Conservation (phyloP, 1,140 invertebrate species). For the Grapholita molesta region DNA sequence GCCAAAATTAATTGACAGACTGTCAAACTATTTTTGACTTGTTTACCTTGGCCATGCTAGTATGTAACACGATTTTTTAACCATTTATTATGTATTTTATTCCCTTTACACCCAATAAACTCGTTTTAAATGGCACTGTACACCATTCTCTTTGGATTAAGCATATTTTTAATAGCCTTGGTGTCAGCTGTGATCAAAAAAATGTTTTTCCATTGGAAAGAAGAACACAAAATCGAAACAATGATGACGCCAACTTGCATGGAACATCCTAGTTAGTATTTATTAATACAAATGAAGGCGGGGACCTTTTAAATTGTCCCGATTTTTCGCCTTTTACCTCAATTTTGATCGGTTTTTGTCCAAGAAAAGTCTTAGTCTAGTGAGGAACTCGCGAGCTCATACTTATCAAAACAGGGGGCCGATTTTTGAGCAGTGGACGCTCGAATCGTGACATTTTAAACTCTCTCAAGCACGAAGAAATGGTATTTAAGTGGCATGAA, state of each 20-base stretch:
- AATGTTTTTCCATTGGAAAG: slow-evolving; percentile 69
- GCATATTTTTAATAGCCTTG: slow-evolving; percentile 68
- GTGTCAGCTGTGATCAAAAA: slow-evolving; percentile 67
- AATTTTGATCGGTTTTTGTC: too few relatives aligned
- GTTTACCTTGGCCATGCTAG: neutral
- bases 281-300: too few relatives aligned
- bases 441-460: too few relatives aligned
- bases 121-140: slow-evolving; percentile 57
- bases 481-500: too few relatives aligned
- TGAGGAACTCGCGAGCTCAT: too few relatives aligned
- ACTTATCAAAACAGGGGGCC: too few relatives aligned
- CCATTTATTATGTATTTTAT: neutral
- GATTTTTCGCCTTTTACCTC: too few relatives aligned
- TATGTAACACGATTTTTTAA: neutral
- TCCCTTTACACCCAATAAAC: neutral
- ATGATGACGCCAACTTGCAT: slow-evolving; percentile 30
- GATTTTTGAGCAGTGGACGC: too few relatives aligned
- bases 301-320: too few relatives aligned
- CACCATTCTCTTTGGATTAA: slow-evolving; percentile 66
- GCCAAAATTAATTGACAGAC: neutral
- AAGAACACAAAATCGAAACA: slow-evolving; percentile 62
- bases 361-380: too few relatives aligned
- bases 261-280: slow-evolving; percentile 50
- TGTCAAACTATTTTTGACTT: neutral
- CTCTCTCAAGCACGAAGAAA: too few relatives aligned